Evolutionary conservation across 2,113 vertebrate genomes (phyloP), one percentile per base, ranked within the genome.

Genomic region (Centropus unirufus): DNA sequence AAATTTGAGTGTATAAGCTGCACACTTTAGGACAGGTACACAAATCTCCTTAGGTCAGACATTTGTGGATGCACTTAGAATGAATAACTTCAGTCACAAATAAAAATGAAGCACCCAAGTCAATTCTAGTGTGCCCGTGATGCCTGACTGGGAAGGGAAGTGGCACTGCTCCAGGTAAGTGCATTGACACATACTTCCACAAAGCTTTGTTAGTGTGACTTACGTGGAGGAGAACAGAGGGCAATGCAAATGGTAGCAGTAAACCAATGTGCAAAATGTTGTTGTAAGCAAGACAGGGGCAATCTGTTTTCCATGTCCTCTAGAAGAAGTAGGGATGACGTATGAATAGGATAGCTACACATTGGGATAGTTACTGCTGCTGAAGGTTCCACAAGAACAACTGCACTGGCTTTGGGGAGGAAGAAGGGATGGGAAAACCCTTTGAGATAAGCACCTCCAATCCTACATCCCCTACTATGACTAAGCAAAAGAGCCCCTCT

Each of bases 271-370:
- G 20, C 62, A 81, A 82, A 94, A 81, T 14, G 34, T 29, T 61
- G 27, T 6, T 61, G 54, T 58, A 79, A 55, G 54, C 22, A 95
- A 36, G 32, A 82, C 2, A 29, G 23, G 29, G 36, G 12, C 9
- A 82, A 89, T 57, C 39, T 6, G 2, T 51, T 14, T 64, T 59
- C 59, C 24, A 17, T 6, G 12, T 49, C 30, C 73, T 26, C 21
- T 32, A 47, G 39, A 82, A 70, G 76, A 74, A 88, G 51, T 3
- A 49, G 44, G 15, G 12, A 62, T 62, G 67, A 23, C 2, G 2
- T 12, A 26, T 0, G 0, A 64, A n/a, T 2, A 70, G 18, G 10
- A 42, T 3, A 51, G 39, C 19, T 26, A 44, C 0, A 0, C 1
- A 1, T 7, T 84, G 44, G 32, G 55, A 59, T 26, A 67, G 39